A percentile compares a stretch with the other conserved stretches of the same genome.
These are phyloP conservation scores for Drosophila hydei DNA, from an alignment of 1,140 invertebrate genomes.

Conservation along the genomic window DNA sequence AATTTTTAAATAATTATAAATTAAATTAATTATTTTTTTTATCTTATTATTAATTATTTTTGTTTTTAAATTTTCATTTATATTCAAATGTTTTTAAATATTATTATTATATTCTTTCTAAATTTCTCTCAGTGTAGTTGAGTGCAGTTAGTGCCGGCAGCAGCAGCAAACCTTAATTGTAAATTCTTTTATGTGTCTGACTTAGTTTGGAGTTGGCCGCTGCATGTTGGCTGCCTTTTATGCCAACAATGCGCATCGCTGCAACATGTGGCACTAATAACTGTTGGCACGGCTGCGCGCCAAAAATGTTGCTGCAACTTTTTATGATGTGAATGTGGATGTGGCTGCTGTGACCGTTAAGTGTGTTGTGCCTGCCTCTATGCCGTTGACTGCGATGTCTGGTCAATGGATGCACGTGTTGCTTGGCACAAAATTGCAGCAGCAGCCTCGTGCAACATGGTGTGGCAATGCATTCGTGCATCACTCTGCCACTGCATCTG, in stretches of 20 bases:
- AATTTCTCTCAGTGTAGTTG: slow-evolving; percentile 10
- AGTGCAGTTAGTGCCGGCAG: slow-evolving; percentile 2
- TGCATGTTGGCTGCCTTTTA: slow-evolving; percentile 17
- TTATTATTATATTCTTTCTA: too few species aligned
- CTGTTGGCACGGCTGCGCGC: slow-evolving; percentile 34
- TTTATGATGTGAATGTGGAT: slow-evolving; percentile 24
- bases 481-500: slow-evolving; percentile 29
- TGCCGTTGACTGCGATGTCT: slow-evolving; percentile 30
- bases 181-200: slow-evolving; percentile 18
- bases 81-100: too few species aligned
- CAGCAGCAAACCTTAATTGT: slow-evolving; percentile 26
- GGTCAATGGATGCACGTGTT: slow-evolving; percentile 29
- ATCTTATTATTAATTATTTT: too few species aligned
- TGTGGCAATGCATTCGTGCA: slow-evolving; percentile 10
- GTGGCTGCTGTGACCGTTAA: slow-evolving; percentile 30
- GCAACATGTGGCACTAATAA: slow-evolving; percentile 74
- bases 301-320: slow-evolving; percentile 54
- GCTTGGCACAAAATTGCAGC: slow-evolving; percentile 13
- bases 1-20: too few species aligned
- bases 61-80: too few species aligned
- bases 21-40: too few species aligned
- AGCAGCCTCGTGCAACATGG: slow-evolving; percentile 2
- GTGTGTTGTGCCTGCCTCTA: slow-evolving; percentile 40
- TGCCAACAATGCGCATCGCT: slow-evolving; percentile 43
- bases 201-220: slow-evolving; percentile 3